phyloP scores from a whole-genome alignment of 92 coral and sea anemone species.

The Meandrina meandrites region DNA sequence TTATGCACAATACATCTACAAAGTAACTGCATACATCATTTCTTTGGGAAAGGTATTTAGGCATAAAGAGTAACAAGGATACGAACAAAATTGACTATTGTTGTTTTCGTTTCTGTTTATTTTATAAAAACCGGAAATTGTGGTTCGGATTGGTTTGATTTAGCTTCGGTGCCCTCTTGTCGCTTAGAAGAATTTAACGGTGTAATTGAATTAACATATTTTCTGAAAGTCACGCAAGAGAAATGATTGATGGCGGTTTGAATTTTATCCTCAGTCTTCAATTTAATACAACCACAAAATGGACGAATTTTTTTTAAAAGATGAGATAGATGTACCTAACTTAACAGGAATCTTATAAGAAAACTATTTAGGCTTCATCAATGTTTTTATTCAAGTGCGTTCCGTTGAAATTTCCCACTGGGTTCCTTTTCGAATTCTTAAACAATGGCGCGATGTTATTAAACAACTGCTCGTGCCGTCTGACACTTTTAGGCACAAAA shows the following conservation, averaged over 20 bases:
- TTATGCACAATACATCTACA: neutral
- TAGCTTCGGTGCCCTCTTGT: neutral
- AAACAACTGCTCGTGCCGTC: constrained; percentile 11
- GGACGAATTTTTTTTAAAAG: neutral
- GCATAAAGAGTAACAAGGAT: neutral
- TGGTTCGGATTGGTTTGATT: constrained; percentile 6
- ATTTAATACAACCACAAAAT: neutral
- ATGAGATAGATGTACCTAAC: neutral
- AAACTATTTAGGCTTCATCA: neutral
- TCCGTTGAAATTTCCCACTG: constrained; percentile 29
- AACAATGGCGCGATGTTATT: constrained; percentile 12
- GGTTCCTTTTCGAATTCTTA: constrained; percentile 24
- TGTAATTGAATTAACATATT: constrained; percentile 13
- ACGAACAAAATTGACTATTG: neutral
- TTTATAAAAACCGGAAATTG: constrained; percentile 22
- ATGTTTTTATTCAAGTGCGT: neutral
- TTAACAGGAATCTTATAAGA: neutral
- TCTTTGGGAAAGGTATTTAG: neutral
- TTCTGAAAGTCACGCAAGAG: constrained; percentile 3
- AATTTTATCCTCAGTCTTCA: neutral
- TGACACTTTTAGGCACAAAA: neutral
- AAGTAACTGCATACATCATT: neutral
- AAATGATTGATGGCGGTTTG: neutral
- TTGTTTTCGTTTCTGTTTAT: constrained; percentile 1
- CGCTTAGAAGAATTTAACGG: neutral